Conservation (phyloP, 2,888 invertebrate genomes). For the Cheilosia soror region DNA sequence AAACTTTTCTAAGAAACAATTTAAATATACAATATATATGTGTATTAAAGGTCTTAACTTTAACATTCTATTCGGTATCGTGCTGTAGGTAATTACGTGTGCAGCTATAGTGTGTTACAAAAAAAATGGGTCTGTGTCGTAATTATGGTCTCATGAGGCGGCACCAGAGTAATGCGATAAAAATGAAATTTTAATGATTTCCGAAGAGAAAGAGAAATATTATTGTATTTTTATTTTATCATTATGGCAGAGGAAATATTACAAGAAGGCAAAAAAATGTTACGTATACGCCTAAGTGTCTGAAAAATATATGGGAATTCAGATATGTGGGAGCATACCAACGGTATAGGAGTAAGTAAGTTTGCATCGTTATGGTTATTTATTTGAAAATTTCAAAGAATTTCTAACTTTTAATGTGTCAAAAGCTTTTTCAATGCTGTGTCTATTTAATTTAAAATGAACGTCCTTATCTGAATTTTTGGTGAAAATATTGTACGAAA, state of each 20-base stretch:
- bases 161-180: slow-evolving; percentile 40
- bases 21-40: neutral
- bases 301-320: neutral
- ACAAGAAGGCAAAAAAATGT: slow-evolving; percentile 9
- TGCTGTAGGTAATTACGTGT: slow-evolving; percentile 60
- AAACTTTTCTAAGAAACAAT: slow-evolving; percentile 20
- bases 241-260: slow-evolving; percentile 31
- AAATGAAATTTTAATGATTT: slow-evolving; percentile 56
- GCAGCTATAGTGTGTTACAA: slow-evolving; percentile 7
- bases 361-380: neutral
- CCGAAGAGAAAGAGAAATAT: slow-evolving; percentile 23
- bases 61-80: slow-evolving; percentile 41
- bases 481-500: too few relatives aligned
- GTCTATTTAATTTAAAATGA: too few relatives aligned
- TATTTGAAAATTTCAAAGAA: neutral
- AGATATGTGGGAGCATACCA: slow-evolving; percentile 13
- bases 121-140: neutral
- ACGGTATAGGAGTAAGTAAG: too few relatives aligned
- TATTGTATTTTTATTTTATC: slow-evolving; percentile 28
- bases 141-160: slow-evolving; percentile 48
- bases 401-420: too few relatives aligned
- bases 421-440: too few relatives aligned
- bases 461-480: too few relatives aligned
- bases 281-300: slow-evolving; percentile 43
- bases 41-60: slow-evolving; percentile 29